phyloP scores from a whole-genome alignment of 2,113 vertebrate genomes.

The Serilophus lunatus region DNA sequence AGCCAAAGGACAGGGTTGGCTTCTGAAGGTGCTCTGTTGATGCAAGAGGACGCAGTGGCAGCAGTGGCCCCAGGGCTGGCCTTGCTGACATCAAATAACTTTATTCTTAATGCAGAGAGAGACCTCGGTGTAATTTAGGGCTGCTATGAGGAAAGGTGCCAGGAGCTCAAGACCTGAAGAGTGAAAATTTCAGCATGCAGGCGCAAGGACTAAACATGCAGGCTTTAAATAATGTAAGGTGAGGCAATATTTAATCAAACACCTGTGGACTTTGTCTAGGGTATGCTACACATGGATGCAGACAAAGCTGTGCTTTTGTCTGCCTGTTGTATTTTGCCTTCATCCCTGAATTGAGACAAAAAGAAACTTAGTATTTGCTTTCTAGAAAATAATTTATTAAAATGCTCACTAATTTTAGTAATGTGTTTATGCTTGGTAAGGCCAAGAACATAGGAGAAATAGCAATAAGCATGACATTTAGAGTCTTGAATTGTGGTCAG shows the following conservation, averaged over 20 bases:
- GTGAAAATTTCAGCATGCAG: not conserved
- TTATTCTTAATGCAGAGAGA: not conserved
- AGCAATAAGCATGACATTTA: not conserved
- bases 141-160: not conserved
- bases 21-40: not conserved
- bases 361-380: not conserved
- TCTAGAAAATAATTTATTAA: not conserved
- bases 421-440: not conserved
- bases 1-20: not conserved
- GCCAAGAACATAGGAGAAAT: not conserved
- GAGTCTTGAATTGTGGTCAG: not conserved
- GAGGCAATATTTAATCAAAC: not conserved
- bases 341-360: not conserved
- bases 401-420: not conserved
- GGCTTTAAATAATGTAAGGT: not conserved
- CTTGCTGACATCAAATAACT: not conserved
- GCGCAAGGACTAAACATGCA: not conserved
- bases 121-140: rapidly evolving
- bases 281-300: not conserved
- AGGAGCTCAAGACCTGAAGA: not conserved
- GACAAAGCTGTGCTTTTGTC: not conserved
- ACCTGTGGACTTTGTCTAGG: not conserved
- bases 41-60: not conserved
- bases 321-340: not conserved
- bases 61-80: not conserved